Base-by-base conservation (phyloP, 2,888 invertebrate genomes). In the Cosmia pyralina region DNA sequence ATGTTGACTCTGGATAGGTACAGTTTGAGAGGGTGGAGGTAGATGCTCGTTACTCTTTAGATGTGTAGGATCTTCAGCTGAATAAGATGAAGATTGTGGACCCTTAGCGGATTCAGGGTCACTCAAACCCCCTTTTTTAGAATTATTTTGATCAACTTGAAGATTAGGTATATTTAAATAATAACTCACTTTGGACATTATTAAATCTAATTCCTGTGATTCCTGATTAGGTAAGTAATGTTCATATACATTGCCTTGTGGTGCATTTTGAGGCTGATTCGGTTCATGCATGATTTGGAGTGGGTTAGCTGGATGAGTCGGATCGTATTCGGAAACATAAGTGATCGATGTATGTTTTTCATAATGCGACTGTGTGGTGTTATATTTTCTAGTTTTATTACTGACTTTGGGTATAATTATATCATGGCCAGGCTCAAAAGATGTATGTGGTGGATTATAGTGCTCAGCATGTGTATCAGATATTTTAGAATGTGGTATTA, bases 151-250 rank as follows among this genome's bases (percentile, higher is more conserved):
- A 22, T 59, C 22, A 34, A 19, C 17, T 58, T 59, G 60, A 53
- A 48, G 10, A 28, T 50, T 19, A 6, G 19, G 58, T 38, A 48
- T 4, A 77, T 66, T 77, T 50, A 70, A 62, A 77, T 70, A 57
- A 55, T 77, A 17, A 44, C 65, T 6, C 0, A 66, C 57, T 67
- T 72, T 75, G 4, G 34, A 44, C 6, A 22, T 69, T 52, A 11
- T 67, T 34, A 52, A 22, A 58, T 77, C 53, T 34, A 60, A 22
- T 13, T 53, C 52, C 15, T 55, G 55, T 22, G 59, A 41, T 22
- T n/a, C 28, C 46, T 67, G 19, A 28, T 57, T 22, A 48, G 75
- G 44, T 17, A 38, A 74, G 52, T 53, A 22, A 7, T 52, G 2
- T 52, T 59, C 34, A 38, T 22, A 17, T 8, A 6, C 4, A 34